Evolutionary conservation across 2,888 invertebrate genomes (phyloP).

Genomic region (Noctuana brunneofusca): DNA sequence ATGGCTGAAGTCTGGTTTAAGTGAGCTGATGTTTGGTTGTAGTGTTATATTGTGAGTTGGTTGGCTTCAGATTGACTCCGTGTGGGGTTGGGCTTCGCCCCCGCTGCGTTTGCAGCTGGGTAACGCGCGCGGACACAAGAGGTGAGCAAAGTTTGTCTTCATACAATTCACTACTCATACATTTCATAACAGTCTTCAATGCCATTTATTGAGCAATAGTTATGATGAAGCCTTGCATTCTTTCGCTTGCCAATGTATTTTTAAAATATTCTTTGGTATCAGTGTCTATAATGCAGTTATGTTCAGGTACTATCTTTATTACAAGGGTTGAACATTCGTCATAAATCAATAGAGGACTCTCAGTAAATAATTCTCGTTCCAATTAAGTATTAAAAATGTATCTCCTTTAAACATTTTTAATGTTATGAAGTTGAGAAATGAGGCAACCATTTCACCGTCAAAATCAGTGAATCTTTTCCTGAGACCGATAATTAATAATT

Average conservation of each 20-base stretch:
- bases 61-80: conserved; percentile 92
- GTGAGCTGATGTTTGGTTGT: conserved; percentile 15
- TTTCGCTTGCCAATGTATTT: not conserved
- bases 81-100: conserved; percentile 97
- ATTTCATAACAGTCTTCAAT: conserved; percentile 10
- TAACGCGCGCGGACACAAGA: conserved; percentile 82
- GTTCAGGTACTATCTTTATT: too few species aligned
- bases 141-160: conserved; percentile 56
- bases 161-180: not conserved
- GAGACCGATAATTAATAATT: too few species aligned
- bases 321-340: too few species aligned
- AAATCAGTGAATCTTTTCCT: too few species aligned
- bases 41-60: conserved; percentile 42
- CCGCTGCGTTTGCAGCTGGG: conserved; percentile 91
- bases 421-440: too few species aligned
- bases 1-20: conserved; percentile 12
- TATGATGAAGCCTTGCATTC: not conserved
- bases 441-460: too few species aligned
- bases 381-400: too few species aligned
- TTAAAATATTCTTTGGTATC: not conserved
- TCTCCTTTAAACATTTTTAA: too few species aligned
- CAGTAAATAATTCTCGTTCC: too few species aligned
- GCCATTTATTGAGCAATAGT: conserved; percentile 10
- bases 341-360: too few species aligned
- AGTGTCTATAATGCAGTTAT: conserved; percentile 1